phyloP scores from a whole-genome alignment of 2,113 vertebrate genomes.

The Calidris pugnax region DNA sequence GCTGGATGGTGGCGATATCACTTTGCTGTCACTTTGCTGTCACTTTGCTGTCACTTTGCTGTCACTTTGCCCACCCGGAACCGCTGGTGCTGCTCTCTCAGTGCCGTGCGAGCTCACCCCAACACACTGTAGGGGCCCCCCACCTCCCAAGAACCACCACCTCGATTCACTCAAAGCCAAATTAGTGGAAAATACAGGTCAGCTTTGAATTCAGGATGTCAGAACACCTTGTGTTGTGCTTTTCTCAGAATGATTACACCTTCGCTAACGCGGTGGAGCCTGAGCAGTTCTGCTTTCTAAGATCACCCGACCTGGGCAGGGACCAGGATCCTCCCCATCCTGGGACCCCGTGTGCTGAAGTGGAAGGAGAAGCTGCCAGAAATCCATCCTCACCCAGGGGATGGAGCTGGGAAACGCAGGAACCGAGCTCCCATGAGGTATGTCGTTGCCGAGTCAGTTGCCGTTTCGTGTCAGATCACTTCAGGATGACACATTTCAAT shows the following conservation, averaged over 20 bases:
- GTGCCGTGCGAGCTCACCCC: accelerated
- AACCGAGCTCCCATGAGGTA: neutral
- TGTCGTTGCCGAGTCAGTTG: neutral
- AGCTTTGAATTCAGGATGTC: neutral
- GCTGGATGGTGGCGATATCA: neutral
- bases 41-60: too few species aligned
- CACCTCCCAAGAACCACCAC: neutral
- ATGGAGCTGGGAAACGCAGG: neutral
- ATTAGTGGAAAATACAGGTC: neutral
- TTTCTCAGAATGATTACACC: neutral
- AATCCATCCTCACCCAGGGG: neutral
- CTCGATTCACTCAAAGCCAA: neutral
- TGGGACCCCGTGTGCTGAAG: neutral
- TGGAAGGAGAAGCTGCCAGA: neutral
- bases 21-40: too few species aligned
- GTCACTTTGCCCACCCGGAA: neutral
- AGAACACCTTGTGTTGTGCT: neutral
- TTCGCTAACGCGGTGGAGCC: neutral
- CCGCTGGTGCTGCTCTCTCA: accelerated
- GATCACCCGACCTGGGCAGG: accelerated
- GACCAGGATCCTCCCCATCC: neutral
- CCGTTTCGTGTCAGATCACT: neutral
- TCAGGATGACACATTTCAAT: neutral
- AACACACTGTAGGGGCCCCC: accelerated
- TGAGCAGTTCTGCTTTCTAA: neutral